A percentile compares a stretch with the other conserved stretches of the same genome.
Evolutionary conservation across 2,888 invertebrate genomes (phyloP).

Genomic region (Antheraea yamamai): DNA sequence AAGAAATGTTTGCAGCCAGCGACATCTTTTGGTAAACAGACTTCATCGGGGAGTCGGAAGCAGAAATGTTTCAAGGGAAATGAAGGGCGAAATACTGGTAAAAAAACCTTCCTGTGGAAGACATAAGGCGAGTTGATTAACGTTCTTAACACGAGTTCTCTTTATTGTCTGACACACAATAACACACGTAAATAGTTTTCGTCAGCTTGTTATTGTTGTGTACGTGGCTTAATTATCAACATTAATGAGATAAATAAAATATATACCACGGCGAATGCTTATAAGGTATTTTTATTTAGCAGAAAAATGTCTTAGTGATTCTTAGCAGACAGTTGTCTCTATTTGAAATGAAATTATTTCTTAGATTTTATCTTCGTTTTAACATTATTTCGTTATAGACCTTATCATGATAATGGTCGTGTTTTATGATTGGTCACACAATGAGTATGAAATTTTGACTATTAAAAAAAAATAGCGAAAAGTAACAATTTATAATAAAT

Average conservation of each 20-base stretch:
- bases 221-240: slow-evolving; percentile 37
- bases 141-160: slow-evolving; percentile 49
- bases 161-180: slow-evolving; percentile 49
- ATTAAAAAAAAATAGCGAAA: background rate
- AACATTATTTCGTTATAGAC: background rate
- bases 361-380: background rate
- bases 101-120: slow-evolving; percentile 41
- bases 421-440: background rate
- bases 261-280: slow-evolving; percentile 16
- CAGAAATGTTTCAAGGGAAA: slow-evolving; percentile 64
- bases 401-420: too few relatives aligned
- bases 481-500: background rate
- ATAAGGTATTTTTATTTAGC: background rate
- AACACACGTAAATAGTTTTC: slow-evolving; percentile 43
- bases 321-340: background rate
- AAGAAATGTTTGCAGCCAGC: slow-evolving; percentile 30
- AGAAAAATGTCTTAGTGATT: background rate
- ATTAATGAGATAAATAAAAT: slow-evolving; percentile 26
- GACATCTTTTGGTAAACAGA: slow-evolving; percentile 59
- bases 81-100: slow-evolving; percentile 57
- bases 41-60: slow-evolving; percentile 55
- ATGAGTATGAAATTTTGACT: background rate
- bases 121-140: slow-evolving; percentile 56
- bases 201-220: slow-evolving; percentile 38
- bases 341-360: background rate